A percentile compares a stretch with the other conserved stretches of the same genome.
These are phyloP conservation scores for Poecilus cupreus DNA, from an alignment of 2,888 invertebrate species.

Conservation along the genomic window DNA sequence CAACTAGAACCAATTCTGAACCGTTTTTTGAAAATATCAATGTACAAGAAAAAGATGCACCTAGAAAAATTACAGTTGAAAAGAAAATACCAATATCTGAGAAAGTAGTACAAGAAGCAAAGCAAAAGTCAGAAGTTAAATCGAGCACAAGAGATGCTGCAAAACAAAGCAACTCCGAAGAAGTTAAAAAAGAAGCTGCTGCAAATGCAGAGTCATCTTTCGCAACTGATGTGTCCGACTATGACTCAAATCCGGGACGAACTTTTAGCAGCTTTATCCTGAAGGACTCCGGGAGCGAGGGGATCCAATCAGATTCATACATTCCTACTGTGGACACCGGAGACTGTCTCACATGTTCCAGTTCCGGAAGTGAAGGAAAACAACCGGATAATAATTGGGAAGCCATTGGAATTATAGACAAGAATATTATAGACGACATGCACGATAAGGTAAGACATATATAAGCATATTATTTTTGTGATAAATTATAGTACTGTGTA, in stretches of 20 bases:
- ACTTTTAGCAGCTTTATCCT: slow-evolving; percentile 53
- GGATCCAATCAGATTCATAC: slow-evolving; percentile 62
- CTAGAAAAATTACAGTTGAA: slow-evolving; percentile 49
- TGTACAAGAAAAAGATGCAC: not conserved
- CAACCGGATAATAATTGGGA: slow-evolving; percentile 74
- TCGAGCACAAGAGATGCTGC: slow-evolving; percentile 54
- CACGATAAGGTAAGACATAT: slow-evolving; percentile 81
- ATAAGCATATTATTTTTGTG: not conserved
- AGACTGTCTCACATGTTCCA: slow-evolving; percentile 74
- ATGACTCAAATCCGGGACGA: slow-evolving; percentile 42
- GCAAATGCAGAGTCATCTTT: slow-evolving; percentile 15
- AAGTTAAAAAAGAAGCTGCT: not conserved
- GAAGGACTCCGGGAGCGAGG: slow-evolving; percentile 52
- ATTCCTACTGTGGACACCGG: slow-evolving; percentile 67
- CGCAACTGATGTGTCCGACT: slow-evolving; percentile 48
- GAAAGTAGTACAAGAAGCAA: slow-evolving; percentile 18
- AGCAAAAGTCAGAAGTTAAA: slow-evolving; percentile 55
- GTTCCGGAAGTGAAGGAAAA: slow-evolving; percentile 65
- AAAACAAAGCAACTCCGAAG: too few relatives aligned
- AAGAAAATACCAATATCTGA: slow-evolving; percentile 50
- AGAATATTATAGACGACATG: slow-evolving; percentile 78
- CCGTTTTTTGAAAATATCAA: slow-evolving; percentile 18
- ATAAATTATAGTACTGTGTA: too few relatives aligned
- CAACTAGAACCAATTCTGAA: slow-evolving; percentile 66
- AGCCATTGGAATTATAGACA: slow-evolving; percentile 77